Evolutionary conservation across 53 echinoderm and acorn worm species (phyloP), one percentile per base, ranked within the genome.

Genomic region (Arbacia lixula): DNA sequence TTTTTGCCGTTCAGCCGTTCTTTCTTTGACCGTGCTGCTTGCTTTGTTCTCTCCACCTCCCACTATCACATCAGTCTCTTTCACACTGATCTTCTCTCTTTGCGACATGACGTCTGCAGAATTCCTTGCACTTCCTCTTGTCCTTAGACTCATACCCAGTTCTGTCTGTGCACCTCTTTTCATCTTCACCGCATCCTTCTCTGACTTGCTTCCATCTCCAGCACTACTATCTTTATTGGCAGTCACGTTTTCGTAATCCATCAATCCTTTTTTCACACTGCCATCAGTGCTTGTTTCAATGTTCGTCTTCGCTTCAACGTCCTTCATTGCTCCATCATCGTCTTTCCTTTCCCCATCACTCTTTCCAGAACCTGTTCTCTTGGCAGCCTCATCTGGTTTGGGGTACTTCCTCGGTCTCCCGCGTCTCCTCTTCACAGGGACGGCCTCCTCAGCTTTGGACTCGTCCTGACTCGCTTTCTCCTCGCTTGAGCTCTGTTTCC

Each of bases 401-500:
- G 43, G 42, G 3, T 66, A 39, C 43, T 74, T 74, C 35, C 74
- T 29, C 6, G 51, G 74, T 34, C 77, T 77, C 58, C 77, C 77
- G 25, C 77, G 56, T 34, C 58, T 56, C 19, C 60, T 57, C 32
- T 81, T 81, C 17, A 34, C 50, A 12, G 62, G 41, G 2, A 63
- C 82, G 43, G 39, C 63, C 63, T 81, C 62, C 20, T 12, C 32
- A n/a, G n/a, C n/a, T n/a, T n/a, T n/a, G n/a, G n/a, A n/a, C 43
- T 61, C 63, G 37, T 61, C 64, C 1, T 19, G 63, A 46, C 43
- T 81, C 1, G 82, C 16, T 8, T 42, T 81, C 32, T 61, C 82
- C 27, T 81, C 62, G 21, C 64, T 81, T 12, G 82, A 81, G 29
- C 62, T 63, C 41, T 81, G 82, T 32, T 81, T 62, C 33, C 82